Base-by-base conservation (phyloP, 1,140 invertebrate genomes). In the Trachymyrmex cornetzi region DNA sequence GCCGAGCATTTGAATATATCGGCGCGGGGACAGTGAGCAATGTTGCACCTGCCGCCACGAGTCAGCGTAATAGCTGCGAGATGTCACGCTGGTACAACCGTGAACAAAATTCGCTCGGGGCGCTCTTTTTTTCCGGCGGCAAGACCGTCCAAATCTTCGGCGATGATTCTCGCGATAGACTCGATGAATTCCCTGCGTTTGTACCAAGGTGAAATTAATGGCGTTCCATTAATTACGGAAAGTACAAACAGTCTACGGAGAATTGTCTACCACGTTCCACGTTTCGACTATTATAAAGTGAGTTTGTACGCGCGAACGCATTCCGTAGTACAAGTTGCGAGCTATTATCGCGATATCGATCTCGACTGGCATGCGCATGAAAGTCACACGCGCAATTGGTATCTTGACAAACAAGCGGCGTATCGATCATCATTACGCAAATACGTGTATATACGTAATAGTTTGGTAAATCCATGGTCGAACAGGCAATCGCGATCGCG, bases 1-100 rank as follows among this genome's bases (percentile, higher is more conserved):
- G 82, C 67, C 86, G 90, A 50, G 75, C 88, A 93, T 94, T 94
- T 94, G 92, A 94, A 94, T 94, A 92, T 91, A 93, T 92, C 91
- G 90, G 88, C 81, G 81, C 89, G 80, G 89, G 92, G 94, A 94
- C 94, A 94, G 93, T 94, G 93, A 94, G 93, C 93, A 93, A 94
- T 94, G 93, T 92, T 93, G 92, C 94, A 94, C 94, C 93, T 94
- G 94, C 93, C 91, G 89, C 86, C 86, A 55, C 85, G 93, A 94
- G 92, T 94, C 93, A 94, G 69, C 89, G 91, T 94, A 94, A 94
- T 94, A 94, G 94, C 93, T 87, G 91, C 87, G 90, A 93, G 90
- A 93, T 94, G 94, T 94, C 94, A 94, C 91, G 86, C 67, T 74
- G 85, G 90, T 93, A 94, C 91, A 92, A 77, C 24, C 87, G 44